These are phyloP conservation scores for Saturnia japonica DNA, from an alignment of 2,888 invertebrate genomes.

Conservation along the genomic window DNA sequence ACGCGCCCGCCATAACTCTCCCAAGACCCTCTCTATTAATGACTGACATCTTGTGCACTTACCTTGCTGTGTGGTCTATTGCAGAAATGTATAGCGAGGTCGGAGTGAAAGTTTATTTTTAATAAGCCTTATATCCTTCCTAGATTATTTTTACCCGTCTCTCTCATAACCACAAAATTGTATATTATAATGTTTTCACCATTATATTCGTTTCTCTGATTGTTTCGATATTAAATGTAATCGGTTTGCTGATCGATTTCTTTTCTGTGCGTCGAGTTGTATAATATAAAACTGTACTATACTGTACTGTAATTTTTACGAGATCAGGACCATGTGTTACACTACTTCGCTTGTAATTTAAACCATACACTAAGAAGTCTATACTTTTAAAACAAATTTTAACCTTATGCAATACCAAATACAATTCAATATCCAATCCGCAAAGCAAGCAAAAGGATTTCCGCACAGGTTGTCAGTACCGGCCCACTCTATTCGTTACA, in stretches of 20 bases:
- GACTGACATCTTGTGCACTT: constrained; percentile 73
- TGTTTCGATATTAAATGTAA: background rate
- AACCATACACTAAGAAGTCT: background rate
- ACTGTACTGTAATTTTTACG: too few species aligned
- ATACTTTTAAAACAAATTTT: constrained; percentile 1
- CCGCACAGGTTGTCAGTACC: constrained; percentile 59
- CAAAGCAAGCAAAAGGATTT: constrained; percentile 41
- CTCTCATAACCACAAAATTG: background rate
- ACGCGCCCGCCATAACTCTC: constrained; percentile 60
- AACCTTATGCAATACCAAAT: constrained; percentile 27
- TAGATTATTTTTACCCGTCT: background rate
- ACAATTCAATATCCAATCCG: constrained; percentile 32
- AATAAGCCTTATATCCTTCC: background rate
- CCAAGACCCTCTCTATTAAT: constrained; percentile 63
- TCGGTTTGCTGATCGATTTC: too few species aligned
- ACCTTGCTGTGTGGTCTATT: constrained; percentile 53
- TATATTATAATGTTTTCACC: background rate
- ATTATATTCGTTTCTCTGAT: background rate
- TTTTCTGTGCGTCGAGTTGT: too few species aligned
- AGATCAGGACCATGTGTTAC: background rate
- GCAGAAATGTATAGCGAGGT: constrained; percentile 17
- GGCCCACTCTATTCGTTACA: constrained; percentile 72
- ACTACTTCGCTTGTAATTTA: constrained; percentile 29
- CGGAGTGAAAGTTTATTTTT: background rate
- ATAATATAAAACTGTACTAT: too few species aligned